These are phyloP conservation scores for Raphicerus campestris DNA, from an alignment of 2,113 vertebrate genomes.

Conservation along the genomic window DNA sequence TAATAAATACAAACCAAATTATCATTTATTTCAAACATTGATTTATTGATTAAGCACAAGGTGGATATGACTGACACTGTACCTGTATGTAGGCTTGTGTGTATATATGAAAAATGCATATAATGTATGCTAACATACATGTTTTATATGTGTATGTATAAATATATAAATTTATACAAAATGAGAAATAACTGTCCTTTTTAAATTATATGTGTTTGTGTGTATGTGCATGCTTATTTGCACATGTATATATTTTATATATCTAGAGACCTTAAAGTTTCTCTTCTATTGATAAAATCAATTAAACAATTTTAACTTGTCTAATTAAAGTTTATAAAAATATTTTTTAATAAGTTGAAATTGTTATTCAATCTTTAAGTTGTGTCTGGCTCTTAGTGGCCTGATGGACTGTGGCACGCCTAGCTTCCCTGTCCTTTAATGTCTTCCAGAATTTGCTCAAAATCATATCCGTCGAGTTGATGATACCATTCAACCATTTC, in stretches of 20 bases:
- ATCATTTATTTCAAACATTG: background rate
- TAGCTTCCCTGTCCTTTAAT: background rate
- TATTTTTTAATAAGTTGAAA: background rate
- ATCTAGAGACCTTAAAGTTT: background rate
- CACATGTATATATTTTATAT: background rate
- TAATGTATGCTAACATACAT: background rate
- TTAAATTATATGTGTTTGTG: background rate
- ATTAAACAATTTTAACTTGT: background rate
- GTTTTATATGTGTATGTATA: background rate
- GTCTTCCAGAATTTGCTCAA: background rate
- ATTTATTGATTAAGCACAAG: background rate
- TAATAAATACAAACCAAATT: background rate
- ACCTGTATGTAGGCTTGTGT: background rate
- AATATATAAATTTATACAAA: background rate
- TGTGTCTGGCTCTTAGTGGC: background rate
- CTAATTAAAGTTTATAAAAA: background rate
- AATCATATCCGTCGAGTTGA: background rate
- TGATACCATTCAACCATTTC: background rate
- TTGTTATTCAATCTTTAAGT: background rate
- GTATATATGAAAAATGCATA: background rate
- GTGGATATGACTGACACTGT: background rate
- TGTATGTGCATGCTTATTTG: accelerated
- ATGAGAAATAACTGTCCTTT: background rate
- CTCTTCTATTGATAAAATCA: background rate
- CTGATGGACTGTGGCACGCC: background rate